Conservation (phyloP, 1,140 invertebrate species). For the Gerris buenoi region DNA sequence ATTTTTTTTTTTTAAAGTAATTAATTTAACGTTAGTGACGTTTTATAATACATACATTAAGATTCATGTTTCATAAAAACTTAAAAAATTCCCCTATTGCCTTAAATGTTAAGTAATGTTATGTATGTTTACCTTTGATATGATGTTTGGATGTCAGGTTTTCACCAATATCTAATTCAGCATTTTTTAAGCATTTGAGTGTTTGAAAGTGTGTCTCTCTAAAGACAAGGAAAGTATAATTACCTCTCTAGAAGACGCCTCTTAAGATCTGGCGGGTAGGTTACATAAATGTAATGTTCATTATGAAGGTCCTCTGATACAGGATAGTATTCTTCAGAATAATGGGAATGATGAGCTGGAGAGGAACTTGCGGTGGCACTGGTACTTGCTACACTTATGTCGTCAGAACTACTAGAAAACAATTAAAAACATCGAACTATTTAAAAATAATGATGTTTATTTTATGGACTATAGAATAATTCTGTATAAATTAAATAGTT, state of each 20-base stretch:
- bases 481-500: too few relatives aligned
- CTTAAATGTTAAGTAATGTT: background rate
- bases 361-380: conserved; percentile 38
- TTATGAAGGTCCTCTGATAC: conserved; percentile 24
- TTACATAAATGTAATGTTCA: conserved; percentile 66
- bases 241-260: conserved; percentile 64
- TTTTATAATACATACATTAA: background rate
- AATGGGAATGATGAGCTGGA: conserved; percentile 37
- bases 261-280: conserved; percentile 68
- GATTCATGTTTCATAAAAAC: background rate
- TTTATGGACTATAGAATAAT: too few relatives aligned
- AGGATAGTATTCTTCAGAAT: conserved; percentile 34
- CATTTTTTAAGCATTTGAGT: background rate
- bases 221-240: background rate
- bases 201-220: too few relatives aligned
- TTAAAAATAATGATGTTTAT: too few relatives aligned
- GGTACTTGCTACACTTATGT: conserved; percentile 42
- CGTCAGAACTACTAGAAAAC: conserved; percentile 43
- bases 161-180: background rate
- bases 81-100: background rate
- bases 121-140: background rate
- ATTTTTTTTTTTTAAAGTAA: too few relatives aligned
- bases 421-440: too few relatives aligned
- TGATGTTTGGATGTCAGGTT: background rate
- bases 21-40: too few relatives aligned